Evolutionary conservation across 1,140 invertebrate genomes (phyloP), one percentile per base, ranked within the genome.

Genomic region (Cotesia typhae): DNA sequence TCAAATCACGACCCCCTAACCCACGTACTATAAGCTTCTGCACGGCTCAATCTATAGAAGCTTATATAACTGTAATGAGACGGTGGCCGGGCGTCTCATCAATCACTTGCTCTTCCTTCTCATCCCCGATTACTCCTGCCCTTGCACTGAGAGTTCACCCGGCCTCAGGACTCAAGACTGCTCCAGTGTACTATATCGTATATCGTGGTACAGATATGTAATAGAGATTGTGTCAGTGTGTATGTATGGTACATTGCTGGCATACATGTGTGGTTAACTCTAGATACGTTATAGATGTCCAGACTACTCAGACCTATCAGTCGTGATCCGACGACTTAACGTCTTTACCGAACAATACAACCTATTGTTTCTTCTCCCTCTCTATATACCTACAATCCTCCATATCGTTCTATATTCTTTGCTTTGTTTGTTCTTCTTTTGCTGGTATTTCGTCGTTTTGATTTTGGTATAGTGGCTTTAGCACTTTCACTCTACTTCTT

Each of bases 61-160:
- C 84, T 87, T 87, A 87, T 87, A 87, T 83, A 87, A 84, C 83
- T 85, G 85, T 87, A 87, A 86, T 87, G 85, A 87, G 85, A 87
- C 83, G 82, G 82, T 84, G 82, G 82, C 80, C 81, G 77, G 74
- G 80, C 78, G 80, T 75, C 84, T 87, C 85, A 87, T 87, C 85
- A 87, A 87, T 87, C 85, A 87, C 84, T 78, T 80, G 38, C 53
- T 60, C 73, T 55, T 52, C 59, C 67, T 52, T 53, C 73, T 71
- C 59, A 66, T 55, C 35, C 12, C 36, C 67, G 36, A 59, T 28
- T 47, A 38, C 51, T 55, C 55, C 72, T 66, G 38, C 36, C 57
- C 59, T n/a, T 65, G 66, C 53, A 28, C 60, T 57, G 59, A 47
- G 41, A 47, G 41, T 47, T 47, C 41, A 47, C 41, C 41, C 41